A percentile compares a stretch with the other conserved stretches of the same genome.
These are phyloP conservation scores for Petrocephalus sullivani DNA, from an alignment of 2,797 vertebrate genomes.

Conservation along the genomic window DNA sequence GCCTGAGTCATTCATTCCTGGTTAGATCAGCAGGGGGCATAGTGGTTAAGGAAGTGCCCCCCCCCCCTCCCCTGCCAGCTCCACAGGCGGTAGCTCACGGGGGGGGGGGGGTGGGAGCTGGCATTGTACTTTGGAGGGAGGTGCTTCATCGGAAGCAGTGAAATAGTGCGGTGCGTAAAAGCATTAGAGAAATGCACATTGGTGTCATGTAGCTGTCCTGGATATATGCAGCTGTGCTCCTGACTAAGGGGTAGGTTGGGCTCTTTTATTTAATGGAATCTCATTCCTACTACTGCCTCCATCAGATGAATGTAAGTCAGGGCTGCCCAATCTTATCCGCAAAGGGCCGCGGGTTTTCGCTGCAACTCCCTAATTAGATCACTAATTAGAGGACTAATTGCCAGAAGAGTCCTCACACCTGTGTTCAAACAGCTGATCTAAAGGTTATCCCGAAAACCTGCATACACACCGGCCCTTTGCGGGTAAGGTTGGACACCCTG, in stretches of 20 bases:
- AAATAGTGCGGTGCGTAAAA: not conserved
- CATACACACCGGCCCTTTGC: too few relatives aligned
- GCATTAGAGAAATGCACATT: not conserved
- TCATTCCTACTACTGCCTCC: not conserved
- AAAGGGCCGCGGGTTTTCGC: too few relatives aligned
- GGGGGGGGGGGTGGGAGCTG: not conserved
- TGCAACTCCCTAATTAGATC: too few relatives aligned
- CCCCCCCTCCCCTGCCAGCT: not conserved
- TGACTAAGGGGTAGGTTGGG: not conserved
- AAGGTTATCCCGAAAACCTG: too few relatives aligned
- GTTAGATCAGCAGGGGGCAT: not conserved
- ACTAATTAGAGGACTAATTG: too few relatives aligned
- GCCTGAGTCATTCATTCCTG: slow-evolving; percentile 7
- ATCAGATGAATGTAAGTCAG: not conserved
- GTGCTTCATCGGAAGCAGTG: not conserved
- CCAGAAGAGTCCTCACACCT: too few relatives aligned
- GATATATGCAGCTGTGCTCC: not conserved
- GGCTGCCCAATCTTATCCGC: too few relatives aligned
- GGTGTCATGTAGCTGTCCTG: not conserved
- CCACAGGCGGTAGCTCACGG: not conserved
- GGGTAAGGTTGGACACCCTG: too few relatives aligned
- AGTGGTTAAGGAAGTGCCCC: not conserved
- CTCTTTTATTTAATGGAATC: not conserved
- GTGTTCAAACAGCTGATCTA: too few relatives aligned
- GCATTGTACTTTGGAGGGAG: not conserved